Percentiles rank a stretch among this genome's conserved stretches.
Evolutionary conservation across 2,888 invertebrate genomes (phyloP).

Genomic region (Dryobotodes eremita): DNA sequence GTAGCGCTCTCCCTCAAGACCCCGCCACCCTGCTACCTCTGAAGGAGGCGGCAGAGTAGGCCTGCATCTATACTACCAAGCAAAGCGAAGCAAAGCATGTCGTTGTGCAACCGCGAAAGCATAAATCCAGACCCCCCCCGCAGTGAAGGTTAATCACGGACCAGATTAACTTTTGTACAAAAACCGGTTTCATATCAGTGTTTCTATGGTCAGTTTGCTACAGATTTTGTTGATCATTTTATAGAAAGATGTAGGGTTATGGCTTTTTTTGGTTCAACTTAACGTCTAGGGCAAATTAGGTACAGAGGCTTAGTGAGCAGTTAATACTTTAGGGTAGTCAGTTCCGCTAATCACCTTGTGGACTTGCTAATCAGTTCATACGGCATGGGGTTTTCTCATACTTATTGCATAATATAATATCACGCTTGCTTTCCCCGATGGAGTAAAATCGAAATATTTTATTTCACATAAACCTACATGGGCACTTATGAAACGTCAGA

Average conservation of each 20-base stretch:
- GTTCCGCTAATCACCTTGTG: neutral
- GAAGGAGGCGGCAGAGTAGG: too few species aligned
- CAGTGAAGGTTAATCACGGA: conserved; percentile 21
- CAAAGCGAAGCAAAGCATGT: too few species aligned
- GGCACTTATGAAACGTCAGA: too few species aligned
- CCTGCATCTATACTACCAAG: too few species aligned
- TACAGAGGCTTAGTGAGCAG: neutral
- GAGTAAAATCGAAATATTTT: too few species aligned
- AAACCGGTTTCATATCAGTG: conserved; percentile 28
- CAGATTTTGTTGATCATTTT: neutral
- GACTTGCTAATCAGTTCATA: neutral
- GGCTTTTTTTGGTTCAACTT: neutral
- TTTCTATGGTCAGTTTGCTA: neutral
- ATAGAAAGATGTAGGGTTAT: neutral
- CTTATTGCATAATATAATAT: neutral
- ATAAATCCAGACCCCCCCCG: too few species aligned
- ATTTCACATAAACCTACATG: too few species aligned
- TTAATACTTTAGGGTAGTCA: neutral
- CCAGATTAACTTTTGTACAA: neutral
- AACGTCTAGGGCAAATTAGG: neutral
- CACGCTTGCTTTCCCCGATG: neutral
- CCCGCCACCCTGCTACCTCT: too few species aligned
- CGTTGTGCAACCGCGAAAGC: too few species aligned
- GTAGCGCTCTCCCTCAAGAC: too few species aligned
- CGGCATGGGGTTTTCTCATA: neutral